These are phyloP conservation scores for Mastacembelus armatus DNA, from an alignment of 2,797 vertebrate genomes.

Conservation along the genomic window DNA sequence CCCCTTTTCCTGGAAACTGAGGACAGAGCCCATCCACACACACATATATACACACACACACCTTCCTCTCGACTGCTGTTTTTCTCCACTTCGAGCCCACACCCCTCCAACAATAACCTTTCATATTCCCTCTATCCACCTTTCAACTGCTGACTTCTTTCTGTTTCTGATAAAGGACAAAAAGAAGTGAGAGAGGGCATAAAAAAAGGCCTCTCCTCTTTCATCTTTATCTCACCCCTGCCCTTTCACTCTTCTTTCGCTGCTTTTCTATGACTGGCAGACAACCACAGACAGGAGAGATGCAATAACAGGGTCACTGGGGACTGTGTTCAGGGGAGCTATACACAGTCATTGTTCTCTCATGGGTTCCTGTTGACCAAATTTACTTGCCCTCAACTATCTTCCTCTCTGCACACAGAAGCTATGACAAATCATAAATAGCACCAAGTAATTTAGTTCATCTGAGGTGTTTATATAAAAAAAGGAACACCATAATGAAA, in stretches of 20 bases:
- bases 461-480: not conserved
- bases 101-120: conserved; percentile 35
- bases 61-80: conserved; percentile 34
- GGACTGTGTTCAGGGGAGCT: conserved; percentile 5
- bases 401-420: conserved; percentile 43
- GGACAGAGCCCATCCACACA: conserved; percentile 65
- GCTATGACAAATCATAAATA: conserved; percentile 10
- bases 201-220: conserved; percentile 15
- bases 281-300: conserved; percentile 8
- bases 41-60: conserved; percentile 45
- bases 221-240: conserved; percentile 12
- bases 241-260: conserved; percentile 3
- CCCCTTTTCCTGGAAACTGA: conserved; percentile 83
- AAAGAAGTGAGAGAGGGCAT: conserved; percentile 10
- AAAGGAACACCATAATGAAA: not conserved
- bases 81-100: conserved; percentile 36
- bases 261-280: not conserved
- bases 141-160: conserved; percentile 4
- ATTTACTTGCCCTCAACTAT: conserved; percentile 15
- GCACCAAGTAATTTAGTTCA: conserved; percentile 5
- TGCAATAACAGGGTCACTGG: conserved; percentile 21
- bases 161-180: conserved; percentile 16
- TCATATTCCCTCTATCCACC: conserved; percentile 30
- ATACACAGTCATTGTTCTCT: conserved; percentile 53
- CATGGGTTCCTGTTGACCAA: conserved; percentile 55